phyloP scores from a whole-genome alignment of 2,113 vertebrate species.

The Trematomus loennbergii region DNA sequence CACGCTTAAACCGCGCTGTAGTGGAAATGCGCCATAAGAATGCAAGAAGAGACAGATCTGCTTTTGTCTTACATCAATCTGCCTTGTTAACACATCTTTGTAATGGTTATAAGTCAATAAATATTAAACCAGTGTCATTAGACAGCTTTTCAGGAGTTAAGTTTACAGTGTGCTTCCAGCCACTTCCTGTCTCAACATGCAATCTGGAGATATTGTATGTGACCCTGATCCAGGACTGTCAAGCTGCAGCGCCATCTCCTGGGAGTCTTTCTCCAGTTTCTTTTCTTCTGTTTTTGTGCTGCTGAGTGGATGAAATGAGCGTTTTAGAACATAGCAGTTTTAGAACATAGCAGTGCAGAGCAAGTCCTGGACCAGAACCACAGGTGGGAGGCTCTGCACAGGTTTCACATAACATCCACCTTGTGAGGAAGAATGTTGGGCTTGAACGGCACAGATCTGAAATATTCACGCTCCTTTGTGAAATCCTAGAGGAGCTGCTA shows the following conservation, averaged over 20 bases:
- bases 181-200: neutral
- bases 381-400: neutral
- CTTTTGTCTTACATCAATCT: neutral
- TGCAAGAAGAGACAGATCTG: neutral
- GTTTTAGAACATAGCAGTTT: neutral
- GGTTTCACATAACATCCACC: no score
- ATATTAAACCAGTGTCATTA: neutral
- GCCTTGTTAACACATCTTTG: neutral
- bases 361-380: no score
- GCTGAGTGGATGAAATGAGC: conserved; percentile 1
- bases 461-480: neutral
- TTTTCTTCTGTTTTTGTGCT: no score
- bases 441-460: neutral
- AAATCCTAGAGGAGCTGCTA: conserved; percentile 8
- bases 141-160: neutral
- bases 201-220: no score
- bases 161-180: neutral
- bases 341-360: neutral
- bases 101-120: neutral
- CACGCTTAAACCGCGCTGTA: no score
- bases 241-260: neutral
- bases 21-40: no score
- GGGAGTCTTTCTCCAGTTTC: no score
- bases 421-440: neutral
- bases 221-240: neutral